Conservation (phyloP, 2,888 invertebrate species). For the Aphodius sticticus region DNA sequence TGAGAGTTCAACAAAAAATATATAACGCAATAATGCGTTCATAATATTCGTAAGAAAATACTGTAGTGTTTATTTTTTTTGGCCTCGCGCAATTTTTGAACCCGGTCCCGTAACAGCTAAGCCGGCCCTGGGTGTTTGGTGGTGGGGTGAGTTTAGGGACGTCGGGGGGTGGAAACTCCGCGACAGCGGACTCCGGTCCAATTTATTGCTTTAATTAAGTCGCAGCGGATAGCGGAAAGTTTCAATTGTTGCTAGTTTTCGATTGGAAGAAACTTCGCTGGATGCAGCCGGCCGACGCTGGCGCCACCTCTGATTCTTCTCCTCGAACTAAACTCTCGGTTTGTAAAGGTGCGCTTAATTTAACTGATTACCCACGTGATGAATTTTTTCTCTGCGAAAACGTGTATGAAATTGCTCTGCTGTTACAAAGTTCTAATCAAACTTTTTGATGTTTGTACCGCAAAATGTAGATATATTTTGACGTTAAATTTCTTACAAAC, state of each 20-base stretch:
- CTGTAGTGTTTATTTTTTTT: no score
- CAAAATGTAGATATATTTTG: neutral
- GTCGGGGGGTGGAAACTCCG: neutral
- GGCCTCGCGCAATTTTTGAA: no score
- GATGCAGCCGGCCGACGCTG: neutral
- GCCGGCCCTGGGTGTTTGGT: no score
- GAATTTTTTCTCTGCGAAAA: neutral
- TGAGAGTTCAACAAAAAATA: no score
- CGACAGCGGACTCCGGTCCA: neutral
- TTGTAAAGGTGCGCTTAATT: neutral
- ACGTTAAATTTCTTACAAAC: no score
- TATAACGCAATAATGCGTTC: no score
- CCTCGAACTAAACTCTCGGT: neutral
- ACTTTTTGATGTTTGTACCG: neutral
- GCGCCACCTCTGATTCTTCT: neutral
- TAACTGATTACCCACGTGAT: neutral
- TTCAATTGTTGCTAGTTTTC: neutral
- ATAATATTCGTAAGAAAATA: no score
- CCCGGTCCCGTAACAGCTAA: no score
- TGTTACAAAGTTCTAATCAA: neutral
- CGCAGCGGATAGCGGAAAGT: neutral
- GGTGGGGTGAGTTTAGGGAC: neutral
- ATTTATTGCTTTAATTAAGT: constrained; percentile 4
- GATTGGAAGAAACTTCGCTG: neutral
- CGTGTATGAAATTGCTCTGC: neutral